A percentile compares a stretch with the other conserved stretches of the same genome.
These are phyloP conservation scores for Sogatella furcifera DNA, from an alignment of 1,140 invertebrate species.

Conservation along the genomic window DNA sequence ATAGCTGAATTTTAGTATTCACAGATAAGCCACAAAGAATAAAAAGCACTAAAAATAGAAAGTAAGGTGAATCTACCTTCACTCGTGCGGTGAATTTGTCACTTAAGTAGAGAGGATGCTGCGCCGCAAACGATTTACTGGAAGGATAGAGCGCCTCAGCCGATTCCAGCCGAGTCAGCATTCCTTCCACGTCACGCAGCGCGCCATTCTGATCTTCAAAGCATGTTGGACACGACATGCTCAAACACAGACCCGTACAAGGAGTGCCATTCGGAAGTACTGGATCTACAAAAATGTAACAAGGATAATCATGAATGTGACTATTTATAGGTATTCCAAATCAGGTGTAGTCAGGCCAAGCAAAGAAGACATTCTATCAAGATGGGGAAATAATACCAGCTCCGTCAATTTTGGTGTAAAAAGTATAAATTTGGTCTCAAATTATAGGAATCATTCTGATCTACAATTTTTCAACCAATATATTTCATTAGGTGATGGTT, in stretches of 20 bases:
- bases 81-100: conserved; percentile 52
- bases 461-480: too few species aligned
- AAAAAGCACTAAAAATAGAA: not conserved
- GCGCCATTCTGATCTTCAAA: conserved; percentile 55
- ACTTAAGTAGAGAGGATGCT: conserved; percentile 60
- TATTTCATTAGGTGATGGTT: too few species aligned
- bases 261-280: conserved; percentile 17
- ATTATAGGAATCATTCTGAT: too few species aligned
- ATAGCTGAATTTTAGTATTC: too few species aligned
- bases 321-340: too few species aligned
- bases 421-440: too few species aligned
- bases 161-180: conserved; percentile 60
- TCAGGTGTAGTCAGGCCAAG: too few species aligned
- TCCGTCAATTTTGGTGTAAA: too few species aligned
- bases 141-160: conserved; percentile 76
- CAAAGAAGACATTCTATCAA: too few species aligned
- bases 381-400: too few species aligned
- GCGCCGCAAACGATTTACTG: conserved; percentile 57
- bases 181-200: conserved; percentile 54
- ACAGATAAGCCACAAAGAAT: not conserved
- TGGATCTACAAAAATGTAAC: not conserved
- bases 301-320: too few species aligned
- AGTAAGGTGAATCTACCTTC: conserved; percentile 32
- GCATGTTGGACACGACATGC: conserved; percentile 57
- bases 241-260: conserved; percentile 42